Evolutionary conservation across 2,113 vertebrate species (phyloP).

Genomic region (Lycocorax pyrrhopterus): DNA sequence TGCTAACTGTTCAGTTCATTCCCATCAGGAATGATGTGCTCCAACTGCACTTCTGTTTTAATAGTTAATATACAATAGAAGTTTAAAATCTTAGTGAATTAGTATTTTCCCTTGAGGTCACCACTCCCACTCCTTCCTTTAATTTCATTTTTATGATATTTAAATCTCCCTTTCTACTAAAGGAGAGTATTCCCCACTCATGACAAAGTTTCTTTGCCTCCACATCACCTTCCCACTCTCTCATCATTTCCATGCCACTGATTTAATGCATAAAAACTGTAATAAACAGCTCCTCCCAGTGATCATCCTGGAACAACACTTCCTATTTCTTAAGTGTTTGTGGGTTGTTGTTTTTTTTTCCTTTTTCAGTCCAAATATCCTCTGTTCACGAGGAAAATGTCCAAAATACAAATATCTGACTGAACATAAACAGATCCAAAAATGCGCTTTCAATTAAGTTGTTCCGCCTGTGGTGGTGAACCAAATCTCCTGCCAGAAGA

Average conservation of each 20-base stretch:
- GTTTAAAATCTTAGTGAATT: neutral
- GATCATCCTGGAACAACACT: neutral
- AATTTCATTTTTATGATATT: neutral
- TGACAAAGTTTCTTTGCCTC: neutral
- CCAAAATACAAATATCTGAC: neutral
- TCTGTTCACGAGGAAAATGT: neutral
- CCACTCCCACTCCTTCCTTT: neutral
- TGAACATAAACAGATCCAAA: neutral
- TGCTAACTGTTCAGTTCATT: accelerated
- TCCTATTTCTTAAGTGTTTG: neutral
- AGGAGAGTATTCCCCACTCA: neutral
- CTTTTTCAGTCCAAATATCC: neutral
- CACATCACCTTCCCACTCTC: neutral
- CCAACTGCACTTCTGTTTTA: neutral
- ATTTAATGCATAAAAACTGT: neutral
- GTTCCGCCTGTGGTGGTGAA: neutral
- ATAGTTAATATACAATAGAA: neutral
- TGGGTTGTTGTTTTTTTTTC: too few relatives aligned
- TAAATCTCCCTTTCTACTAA: neutral
- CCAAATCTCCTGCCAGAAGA: neutral
- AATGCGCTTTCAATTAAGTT: accelerated
- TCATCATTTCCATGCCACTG: neutral
- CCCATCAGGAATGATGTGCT: neutral
- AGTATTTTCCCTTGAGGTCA: neutral
- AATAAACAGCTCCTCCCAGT: neutral